A percentile compares a stretch with the other conserved stretches of the same genome.
phyloP scores from a whole-genome alignment of 2,888 invertebrate genomes.

The Rugalucina vietnamica region DNA sequence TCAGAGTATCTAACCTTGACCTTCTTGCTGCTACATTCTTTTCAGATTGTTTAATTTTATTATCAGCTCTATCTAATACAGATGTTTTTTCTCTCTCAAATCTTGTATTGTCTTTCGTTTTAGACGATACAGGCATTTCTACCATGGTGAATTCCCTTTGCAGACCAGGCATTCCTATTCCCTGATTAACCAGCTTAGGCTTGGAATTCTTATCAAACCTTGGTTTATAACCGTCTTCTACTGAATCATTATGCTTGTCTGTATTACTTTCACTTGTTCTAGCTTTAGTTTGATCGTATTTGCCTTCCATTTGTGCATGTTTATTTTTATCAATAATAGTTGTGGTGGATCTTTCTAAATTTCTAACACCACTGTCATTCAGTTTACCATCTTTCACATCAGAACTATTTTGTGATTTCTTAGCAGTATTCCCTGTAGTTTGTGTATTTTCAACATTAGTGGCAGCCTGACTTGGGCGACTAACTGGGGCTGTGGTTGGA shows the following conservation, averaged over 20 bases:
- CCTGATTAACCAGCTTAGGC: not conserved
- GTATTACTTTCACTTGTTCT: not conserved
- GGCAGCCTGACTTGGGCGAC: not conserved
- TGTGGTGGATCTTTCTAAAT: too few relatives aligned
- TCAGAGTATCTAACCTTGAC: not conserved
- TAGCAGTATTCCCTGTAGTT: too few relatives aligned
- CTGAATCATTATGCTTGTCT: not conserved
- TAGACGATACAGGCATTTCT: not conserved
- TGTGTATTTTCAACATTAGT: not conserved
- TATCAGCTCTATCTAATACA: not conserved
- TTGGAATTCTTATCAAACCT: not conserved
- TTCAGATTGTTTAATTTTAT: not conserved
- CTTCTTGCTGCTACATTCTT: not conserved
- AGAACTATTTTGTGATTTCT: not conserved
- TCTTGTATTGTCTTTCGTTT: not conserved
- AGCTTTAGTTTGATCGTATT: not conserved
- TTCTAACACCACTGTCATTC: not conserved
- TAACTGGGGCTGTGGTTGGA: constrained; percentile 42
- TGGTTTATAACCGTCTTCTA: not conserved
- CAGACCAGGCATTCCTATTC: not conserved
- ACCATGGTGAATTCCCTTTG: constrained; percentile 4
- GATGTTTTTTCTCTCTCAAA: not conserved
- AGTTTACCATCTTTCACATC: not conserved
- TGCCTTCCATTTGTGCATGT: not conserved
- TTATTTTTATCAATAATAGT: too few relatives aligned